Percentiles rank a stretch among this genome's conserved stretches.
phyloP scores from a whole-genome alignment of 1,140 invertebrate genomes.

The Drosophila yakuba region DNA sequence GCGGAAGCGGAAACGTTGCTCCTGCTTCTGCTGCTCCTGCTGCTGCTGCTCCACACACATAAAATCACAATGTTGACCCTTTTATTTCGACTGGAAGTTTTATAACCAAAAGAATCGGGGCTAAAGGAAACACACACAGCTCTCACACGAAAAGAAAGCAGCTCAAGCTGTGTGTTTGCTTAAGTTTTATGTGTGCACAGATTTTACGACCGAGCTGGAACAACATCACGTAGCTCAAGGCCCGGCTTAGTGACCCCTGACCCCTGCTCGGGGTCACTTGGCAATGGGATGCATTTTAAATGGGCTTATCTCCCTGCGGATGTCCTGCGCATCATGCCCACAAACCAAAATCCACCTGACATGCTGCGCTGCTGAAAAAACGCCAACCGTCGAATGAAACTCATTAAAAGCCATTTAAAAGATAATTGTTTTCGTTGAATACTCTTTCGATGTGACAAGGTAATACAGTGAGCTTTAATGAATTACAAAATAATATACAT shows the following conservation, averaged over 20 bases:
- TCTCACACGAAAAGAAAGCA: slow-evolving; percentile 34
- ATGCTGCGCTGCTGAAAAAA: slow-evolving; percentile 8
- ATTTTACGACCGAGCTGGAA: slow-evolving; percentile 57
- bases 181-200: slow-evolving; percentile 66
- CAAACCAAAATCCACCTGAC: slow-evolving; percentile 25
- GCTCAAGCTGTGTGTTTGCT: slow-evolving; percentile 53
- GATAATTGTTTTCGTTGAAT: slow-evolving; percentile 38
- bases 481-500: neutral
- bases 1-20: slow-evolving; percentile 25
- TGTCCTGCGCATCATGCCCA: neutral
- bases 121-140: slow-evolving; percentile 1
- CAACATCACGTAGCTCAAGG: slow-evolving; percentile 35
- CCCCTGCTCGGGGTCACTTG: slow-evolving; percentile 23
- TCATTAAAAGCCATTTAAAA: slow-evolving; percentile 43
- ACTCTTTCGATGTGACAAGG: slow-evolving; percentile 2
- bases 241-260: slow-evolving; percentile 31
- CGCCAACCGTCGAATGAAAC: slow-evolving; percentile 10
- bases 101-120: slow-evolving; percentile 35
- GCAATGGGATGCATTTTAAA: slow-evolving; percentile 38
- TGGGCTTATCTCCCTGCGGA: slow-evolving; percentile 1
- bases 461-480: neutral
- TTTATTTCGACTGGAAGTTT: slow-evolving; percentile 65
- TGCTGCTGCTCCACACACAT: slow-evolving; percentile 12
- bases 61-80: slow-evolving; percentile 68
- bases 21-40: neutral